Conservation (phyloP, 2,888 invertebrate species). For the Cylindroiulus punctatus region DNA sequence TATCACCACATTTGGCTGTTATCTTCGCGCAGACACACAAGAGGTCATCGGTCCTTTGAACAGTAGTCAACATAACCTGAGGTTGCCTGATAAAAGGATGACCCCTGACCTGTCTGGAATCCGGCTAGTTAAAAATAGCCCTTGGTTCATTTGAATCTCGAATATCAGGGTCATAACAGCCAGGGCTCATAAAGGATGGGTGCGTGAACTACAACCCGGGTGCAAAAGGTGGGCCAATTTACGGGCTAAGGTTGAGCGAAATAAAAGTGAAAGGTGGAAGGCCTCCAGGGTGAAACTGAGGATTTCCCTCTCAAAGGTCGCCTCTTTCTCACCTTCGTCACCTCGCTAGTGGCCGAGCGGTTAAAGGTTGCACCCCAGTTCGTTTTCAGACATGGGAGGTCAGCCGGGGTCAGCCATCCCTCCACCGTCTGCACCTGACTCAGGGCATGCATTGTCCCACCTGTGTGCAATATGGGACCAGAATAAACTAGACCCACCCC, state of each 20-base stretch:
- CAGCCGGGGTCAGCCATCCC: slow-evolving; percentile 44
- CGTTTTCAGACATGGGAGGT: slow-evolving; percentile 46
- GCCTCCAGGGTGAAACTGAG: background rate
- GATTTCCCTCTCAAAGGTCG: slow-evolving; percentile 21
- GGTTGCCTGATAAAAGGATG: too few relatives aligned
- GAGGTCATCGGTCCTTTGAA: too few relatives aligned
- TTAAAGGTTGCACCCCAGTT: slow-evolving; percentile 43
- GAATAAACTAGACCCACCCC: slow-evolving; percentile 39
- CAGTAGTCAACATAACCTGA: too few relatives aligned
- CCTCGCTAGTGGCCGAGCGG: slow-evolving; percentile 33
- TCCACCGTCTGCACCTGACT: slow-evolving; percentile 40
- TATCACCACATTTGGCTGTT: too few relatives aligned
- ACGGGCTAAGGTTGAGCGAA: background rate
- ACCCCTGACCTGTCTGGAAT: background rate
- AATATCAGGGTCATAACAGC: background rate
- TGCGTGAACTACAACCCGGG: background rate
- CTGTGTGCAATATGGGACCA: slow-evolving; percentile 42
- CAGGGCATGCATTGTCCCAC: slow-evolving; percentile 13
- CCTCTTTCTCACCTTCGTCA: slow-evolving; percentile 48
- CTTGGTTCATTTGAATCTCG: background rate
- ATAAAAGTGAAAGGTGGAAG: background rate
- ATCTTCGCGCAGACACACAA: too few relatives aligned
- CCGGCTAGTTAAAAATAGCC: background rate
- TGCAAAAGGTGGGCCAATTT: slow-evolving; percentile 17
- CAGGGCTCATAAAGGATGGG: background rate